Evolutionary conservation across 1,140 invertebrate species (phyloP), one percentile per base, ranked within the genome.

Genomic region (Apis dorsata): DNA sequence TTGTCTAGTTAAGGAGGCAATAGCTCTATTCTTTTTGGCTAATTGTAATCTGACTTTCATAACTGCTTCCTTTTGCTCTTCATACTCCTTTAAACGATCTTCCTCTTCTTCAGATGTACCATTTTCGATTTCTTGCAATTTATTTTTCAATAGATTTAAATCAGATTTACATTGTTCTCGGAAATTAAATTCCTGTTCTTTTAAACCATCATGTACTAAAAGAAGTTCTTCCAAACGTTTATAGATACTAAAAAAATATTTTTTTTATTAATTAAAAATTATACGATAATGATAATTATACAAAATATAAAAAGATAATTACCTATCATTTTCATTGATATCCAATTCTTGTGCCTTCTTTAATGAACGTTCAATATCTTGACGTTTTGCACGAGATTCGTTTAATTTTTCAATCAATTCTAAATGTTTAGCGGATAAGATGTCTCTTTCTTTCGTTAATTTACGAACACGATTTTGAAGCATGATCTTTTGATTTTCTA

Each of bases 1-100:
- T 93, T 96, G 97, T 84, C 97, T 94, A 90, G 96, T 96, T 85
- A 97, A 95, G 3, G 95, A 94, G 3, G 97, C 95, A 66, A 99
- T 96, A 80, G 97, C 96, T 80, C 98, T 94, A 93, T 98, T 99
- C 86, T 97, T 96, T 83, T 97, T 97, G 0, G 97, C 98, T 21
- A 98, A 89, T 88, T 96, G 95, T 76, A 96, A 91, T 89, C 96
- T 95, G 69, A 95, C 93, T 72, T 92, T 90, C 76, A 94, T 94
- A 28, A 96, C 90, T 71, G 95, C 94, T 85, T 95, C 94, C 86
- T 95, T 95, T 81, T 96, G 95, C 19, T 95, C 94, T 53, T 95
- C 94, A 73, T 97, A 95, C 84, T 95, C 95, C 60, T 79, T 86
- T 13, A 89, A 65, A 55, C 85, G 79, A 66, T 88, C 87, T 57